Evolutionary conservation across 2,797 vertebrate species (phyloP).

Genomic region (Schizothorax lantsangensis): DNA sequence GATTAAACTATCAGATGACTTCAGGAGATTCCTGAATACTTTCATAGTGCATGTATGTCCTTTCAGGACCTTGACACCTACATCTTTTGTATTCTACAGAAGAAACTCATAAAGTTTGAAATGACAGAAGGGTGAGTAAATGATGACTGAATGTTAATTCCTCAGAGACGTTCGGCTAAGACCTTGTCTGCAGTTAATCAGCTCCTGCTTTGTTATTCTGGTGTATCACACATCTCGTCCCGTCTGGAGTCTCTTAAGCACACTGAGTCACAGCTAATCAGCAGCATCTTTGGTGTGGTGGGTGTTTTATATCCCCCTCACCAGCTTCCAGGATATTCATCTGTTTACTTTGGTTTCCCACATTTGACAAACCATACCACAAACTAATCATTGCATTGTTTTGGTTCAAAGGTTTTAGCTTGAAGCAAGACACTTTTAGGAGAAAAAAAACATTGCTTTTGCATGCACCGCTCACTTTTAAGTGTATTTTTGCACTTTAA

Average conservation of each 20-base stretch:
- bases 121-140: not conserved
- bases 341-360: conserved; percentile 39
- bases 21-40: not conserved
- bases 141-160: not conserved
- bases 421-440: not conserved
- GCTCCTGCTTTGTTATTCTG: conserved; percentile 21
- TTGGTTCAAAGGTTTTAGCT: not conserved
- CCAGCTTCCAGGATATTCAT: conserved; percentile 41
- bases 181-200: not conserved
- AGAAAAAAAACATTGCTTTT: not conserved
- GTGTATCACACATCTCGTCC: not conserved
- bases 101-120: not conserved
- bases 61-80: not conserved
- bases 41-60: not conserved
- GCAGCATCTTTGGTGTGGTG: conserved; percentile 33
- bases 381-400: not conserved
- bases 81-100: not conserved
- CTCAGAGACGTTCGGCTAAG: not conserved
- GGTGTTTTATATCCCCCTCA: conserved; percentile 23
- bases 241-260: conserved; percentile 45
- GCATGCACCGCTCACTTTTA: not conserved
- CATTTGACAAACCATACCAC: not conserved
- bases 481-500: not conserved
- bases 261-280: conserved; percentile 32
- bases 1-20: not conserved